Evolutionary conservation across 2,113 vertebrate genomes (phyloP).

Genomic region (Tragelaphus scriptus): DNA sequence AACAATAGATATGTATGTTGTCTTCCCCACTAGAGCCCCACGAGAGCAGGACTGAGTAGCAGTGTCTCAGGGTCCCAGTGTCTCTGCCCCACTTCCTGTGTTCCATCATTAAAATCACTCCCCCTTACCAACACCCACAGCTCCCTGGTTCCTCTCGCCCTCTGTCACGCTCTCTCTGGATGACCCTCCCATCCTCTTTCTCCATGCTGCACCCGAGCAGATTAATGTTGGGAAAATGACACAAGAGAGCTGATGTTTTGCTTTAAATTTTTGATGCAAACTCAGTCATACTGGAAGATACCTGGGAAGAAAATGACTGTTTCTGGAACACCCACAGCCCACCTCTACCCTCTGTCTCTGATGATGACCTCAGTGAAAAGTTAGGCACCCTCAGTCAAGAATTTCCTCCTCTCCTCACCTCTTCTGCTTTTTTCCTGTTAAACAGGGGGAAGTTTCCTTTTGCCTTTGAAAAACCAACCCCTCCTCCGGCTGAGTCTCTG

Average conservation of each 20-base stretch:
- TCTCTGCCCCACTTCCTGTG: not conserved
- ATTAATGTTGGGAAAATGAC: constrained; percentile 20
- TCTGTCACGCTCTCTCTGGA: not conserved
- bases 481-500: not conserved
- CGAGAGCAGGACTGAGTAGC: not conserved
- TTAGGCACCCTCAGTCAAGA: not conserved
- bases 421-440: not conserved
- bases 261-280: constrained; percentile 12
- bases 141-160: not conserved
- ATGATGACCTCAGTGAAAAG: not conserved
- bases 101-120: not conserved
- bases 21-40: not conserved
- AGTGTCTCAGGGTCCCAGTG: not conserved
- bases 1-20: not conserved
- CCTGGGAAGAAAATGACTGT: constrained; percentile 7
- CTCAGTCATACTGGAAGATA: not conserved
- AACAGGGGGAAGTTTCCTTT: not conserved
- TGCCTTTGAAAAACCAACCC: not conserved
- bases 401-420: not conserved
- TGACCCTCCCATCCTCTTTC: not conserved
- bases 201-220: not conserved
- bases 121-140: not conserved
- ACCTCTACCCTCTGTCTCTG: not conserved
- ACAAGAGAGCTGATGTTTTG: not conserved
- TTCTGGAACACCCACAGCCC: not conserved